Evolutionary conservation across 2,113 vertebrate genomes (phyloP).

Genomic region (Perccottus glenii): DNA sequence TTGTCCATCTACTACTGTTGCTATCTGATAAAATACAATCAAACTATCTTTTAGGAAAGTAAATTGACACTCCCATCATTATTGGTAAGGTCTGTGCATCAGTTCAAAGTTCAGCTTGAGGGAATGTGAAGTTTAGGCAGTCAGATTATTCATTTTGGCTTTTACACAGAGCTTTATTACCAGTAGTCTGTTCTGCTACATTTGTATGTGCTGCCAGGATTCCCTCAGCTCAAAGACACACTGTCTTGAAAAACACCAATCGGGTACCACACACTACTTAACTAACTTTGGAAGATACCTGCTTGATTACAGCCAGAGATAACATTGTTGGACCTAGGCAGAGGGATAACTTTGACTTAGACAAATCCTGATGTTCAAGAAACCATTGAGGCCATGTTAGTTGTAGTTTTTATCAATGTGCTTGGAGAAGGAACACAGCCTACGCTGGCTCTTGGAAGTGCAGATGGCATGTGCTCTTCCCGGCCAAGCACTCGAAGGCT

Average conservation of each 20-base stretch:
- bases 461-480: constrained; percentile 22
- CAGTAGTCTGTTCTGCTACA: too few relatives aligned
- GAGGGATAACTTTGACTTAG: not conserved
- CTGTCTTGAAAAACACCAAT: not conserved
- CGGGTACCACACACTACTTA: not conserved
- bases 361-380: not conserved
- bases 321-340: not conserved
- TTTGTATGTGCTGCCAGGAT: too few relatives aligned
- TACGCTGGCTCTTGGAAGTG: constrained; percentile 7
- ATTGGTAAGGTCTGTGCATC: too few relatives aligned
- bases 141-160: too few relatives aligned
- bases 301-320: not conserved
- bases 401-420: constrained; percentile 13
- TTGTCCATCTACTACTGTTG: too few relatives aligned
- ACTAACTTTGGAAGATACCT: not conserved
- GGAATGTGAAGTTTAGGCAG: too few relatives aligned
- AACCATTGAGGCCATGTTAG: not conserved
- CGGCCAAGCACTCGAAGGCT: constrained; percentile 16
- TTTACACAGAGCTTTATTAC: too few relatives aligned
- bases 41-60: too few relatives aligned
- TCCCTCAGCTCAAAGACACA: not conserved
- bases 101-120: too few relatives aligned
- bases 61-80: too few relatives aligned
- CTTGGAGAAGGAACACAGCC: constrained; percentile 1
- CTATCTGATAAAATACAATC: too few relatives aligned